Evolutionary conservation across 64 coral and sea anemone species (phyloP), one percentile per base, ranked within the genome.

Genomic region (Montipora capricornis): DNA sequence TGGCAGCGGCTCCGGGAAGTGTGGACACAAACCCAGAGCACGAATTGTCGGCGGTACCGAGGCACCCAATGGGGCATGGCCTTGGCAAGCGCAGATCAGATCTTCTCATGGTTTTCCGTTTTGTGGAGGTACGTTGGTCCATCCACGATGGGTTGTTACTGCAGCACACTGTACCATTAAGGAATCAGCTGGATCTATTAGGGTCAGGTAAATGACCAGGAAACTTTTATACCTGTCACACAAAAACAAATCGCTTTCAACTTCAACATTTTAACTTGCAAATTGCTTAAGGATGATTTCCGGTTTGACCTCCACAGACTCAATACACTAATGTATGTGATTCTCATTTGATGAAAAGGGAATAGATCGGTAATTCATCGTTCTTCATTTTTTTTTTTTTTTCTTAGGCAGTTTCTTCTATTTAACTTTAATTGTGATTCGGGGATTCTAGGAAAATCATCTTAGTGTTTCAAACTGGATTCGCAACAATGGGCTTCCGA

Each of bases 51-150:
- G 93, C 78, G 93, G 88, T 17, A 80, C 87, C 24, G 74, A 90
- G 15, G 93, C 93, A 2, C 80, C 80, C 3, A 62, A 75, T 44
- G 88, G 88, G 59, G 93, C 88, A 47, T 95, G 93, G 88, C 71
- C 93, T 16, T 95, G 93, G 93, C 93, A 95, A 67, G 93, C 88
- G 0, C 80, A 84, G 64, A 4, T 95, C 57, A 90, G 80, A 24
- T 86, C 93, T 5, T 67, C 11, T 24, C 62, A n/a, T 8, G 88
- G 88, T 47, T 95, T 95, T 59, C 14, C 88, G 4, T 95, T 73
- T 88, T 95, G 93, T 47, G 93, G 93, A 16, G 93, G 93, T 13
- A 95, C 93, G 19, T 78, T 90, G 13, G 81, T 95, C 44, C 74
- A 57, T 86, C 80, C 74, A 2, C 80, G 78, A 3, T 95, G 93